These are phyloP conservation scores for Urophycis tenuis DNA, from an alignment of 2,797 vertebrate genomes.

Conservation along the genomic window DNA sequence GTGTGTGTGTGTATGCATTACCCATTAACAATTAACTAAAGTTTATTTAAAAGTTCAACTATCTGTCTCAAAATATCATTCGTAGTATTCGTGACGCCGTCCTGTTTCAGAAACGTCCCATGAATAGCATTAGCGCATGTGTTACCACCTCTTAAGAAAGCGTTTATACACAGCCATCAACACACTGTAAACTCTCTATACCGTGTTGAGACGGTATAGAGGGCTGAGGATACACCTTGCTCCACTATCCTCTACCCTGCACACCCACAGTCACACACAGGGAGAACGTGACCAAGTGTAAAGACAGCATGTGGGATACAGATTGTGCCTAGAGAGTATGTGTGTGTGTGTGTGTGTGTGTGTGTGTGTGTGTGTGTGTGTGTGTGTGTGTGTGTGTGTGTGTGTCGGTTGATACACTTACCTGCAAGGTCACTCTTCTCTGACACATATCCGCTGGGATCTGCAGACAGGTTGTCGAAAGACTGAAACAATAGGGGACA, in stretches of 20 bases:
- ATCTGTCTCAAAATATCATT: too few species aligned
- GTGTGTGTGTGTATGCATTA: too few species aligned
- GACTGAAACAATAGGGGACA: slow-evolving; percentile 75
- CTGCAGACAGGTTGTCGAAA: slow-evolving; percentile 88
- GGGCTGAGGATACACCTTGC: not conserved
- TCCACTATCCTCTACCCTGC: not conserved
- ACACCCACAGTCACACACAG: not conserved
- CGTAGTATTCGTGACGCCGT: not conserved
- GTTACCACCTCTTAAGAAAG: not conserved
- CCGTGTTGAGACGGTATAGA: too few species aligned
- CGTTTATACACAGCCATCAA: not conserved
- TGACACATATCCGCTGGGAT: slow-evolving; percentile 75
- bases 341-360: too few species aligned
- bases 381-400: not conserved
- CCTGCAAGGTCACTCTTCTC: slow-evolving; percentile 82
- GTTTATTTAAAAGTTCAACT: too few species aligned
- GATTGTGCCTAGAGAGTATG: not conserved
- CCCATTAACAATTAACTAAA: too few species aligned
- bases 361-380: too few species aligned
- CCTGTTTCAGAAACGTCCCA: not conserved
- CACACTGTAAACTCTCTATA: not conserved
- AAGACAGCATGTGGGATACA: not conserved
- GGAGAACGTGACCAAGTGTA: not conserved
- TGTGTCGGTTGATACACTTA: slow-evolving; percentile 43
- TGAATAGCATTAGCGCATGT: not conserved